Evolutionary conservation across 2,797 vertebrate genomes (phyloP), one percentile per base, ranked within the genome.

Genomic region (Spizella passerina): DNA sequence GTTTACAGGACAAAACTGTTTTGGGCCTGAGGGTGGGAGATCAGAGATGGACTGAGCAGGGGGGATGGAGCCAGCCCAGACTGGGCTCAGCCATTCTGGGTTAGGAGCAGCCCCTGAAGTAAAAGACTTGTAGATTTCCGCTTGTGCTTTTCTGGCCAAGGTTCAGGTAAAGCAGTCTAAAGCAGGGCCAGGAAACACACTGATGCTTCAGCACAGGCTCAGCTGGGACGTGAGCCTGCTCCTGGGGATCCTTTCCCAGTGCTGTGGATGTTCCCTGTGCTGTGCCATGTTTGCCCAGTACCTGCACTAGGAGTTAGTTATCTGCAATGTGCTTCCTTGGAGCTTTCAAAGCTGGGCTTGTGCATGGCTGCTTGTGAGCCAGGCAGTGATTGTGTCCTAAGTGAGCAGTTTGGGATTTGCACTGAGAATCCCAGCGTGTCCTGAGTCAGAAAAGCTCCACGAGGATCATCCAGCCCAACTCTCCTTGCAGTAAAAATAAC

Each of bases 21-120:
- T 39, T 1, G 1, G 72, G 12, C n/a, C 36, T 41, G 12, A 49
- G 18, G 21, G 6, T 73, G 36, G 36, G 32, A 61, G n/a, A 6
- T 13, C 2, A 0, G 38, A 21, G 19, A 4, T 60, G 29, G 50
- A 14, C 39, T 1, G 17, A 32, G 41, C 14, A 29, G 14, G 3
- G 20, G 21, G 27, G 7, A n/a, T 7, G 6, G 61, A 65, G 38
- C 34, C 69, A 57, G 17, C 17, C 16, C 17, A 18, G 24, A 24
- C 8, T 1, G 0, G 29, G 26, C 32, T 90, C 52, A 75, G 44
- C 57, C 7, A 0, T 61, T 78, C 34, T 57, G 61, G 12, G 6
- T 70, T 75, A 82, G 63, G 79, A 82, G 53, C 61, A 72, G 29
- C 17, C 46, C 43, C 24, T 69, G n/a, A 60, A 65, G 26, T 36